Evolutionary conservation across 2,888 invertebrate genomes (phyloP), one percentile per base, ranked within the genome.

Genomic region (Leuctra nigra): DNA sequence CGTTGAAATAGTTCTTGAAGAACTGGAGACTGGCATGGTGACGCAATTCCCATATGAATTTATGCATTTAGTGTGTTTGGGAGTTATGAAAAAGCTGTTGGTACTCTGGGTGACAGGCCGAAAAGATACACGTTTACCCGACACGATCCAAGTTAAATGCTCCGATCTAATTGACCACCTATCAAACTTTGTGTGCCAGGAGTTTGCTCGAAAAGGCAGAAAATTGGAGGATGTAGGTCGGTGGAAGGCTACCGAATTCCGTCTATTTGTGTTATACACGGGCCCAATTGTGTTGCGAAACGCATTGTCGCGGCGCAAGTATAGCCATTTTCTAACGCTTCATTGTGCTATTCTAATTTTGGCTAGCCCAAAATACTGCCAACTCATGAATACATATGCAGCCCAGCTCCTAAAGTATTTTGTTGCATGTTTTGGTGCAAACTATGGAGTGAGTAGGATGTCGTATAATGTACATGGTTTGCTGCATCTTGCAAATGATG

Each of bases 401-500:
- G 57, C 60, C 11, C 22, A 38, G 2, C 62, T 65, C 18, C 50
- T 66, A 14, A 9, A 24, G 14, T 50, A 58, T n/a, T 69, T 68
- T 64, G 66, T 69, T 1, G 4, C 55, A 39, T 53, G 62, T n/a
- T 59, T 64, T 61, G 48, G 62, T 33, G 58, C 64, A 33, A 50
- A 69, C 29, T 71, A 70, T 64, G 67, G 68, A 11, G 59, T 62
- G 56, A 64, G 68, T 35, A 62, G 61, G 55, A 56, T 69, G n/a
- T 64, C 65, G 11, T 68, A 68, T 59, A 72, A 72, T 64, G 63
- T 71, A 4, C 71, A 72, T 62, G 63, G 64, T 41, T 57, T 72
- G 14, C 58, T 65, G 24, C 71, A 72, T 63, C 41, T 71, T 25
- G 63, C 68, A 20, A n/a, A 65, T 54, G 70, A 72, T 61, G 67